Evolutionary conservation across 2,888 invertebrate genomes (phyloP).

Genomic region (Melikaiella ostensackeni): DNA sequence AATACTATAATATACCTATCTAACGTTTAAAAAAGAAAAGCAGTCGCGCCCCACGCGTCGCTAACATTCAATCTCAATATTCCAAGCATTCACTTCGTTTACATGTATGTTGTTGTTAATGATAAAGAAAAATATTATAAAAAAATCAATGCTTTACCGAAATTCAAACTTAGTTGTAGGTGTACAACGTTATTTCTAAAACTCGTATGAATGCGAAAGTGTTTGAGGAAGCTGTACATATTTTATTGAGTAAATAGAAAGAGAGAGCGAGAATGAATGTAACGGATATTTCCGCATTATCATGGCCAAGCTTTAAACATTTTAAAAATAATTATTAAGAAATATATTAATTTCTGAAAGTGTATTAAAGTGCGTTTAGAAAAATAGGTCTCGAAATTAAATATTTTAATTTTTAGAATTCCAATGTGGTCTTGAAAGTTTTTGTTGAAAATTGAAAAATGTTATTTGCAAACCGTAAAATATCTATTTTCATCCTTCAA

Average conservation of each 20-base stretch:
- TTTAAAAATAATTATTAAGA: neutral
- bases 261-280: slow-evolving; percentile 6
- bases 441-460: too few species aligned
- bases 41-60: slow-evolving; percentile 49
- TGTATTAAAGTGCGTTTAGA: too few species aligned
- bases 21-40: slow-evolving; percentile 59
- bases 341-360: neutral
- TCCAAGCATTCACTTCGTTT: slow-evolving; percentile 74
- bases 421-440: neutral
- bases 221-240: slow-evolving; percentile 20
- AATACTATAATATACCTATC: slow-evolving; percentile 69
- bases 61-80: slow-evolving; percentile 73
- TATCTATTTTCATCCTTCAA: too few species aligned
- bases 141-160: slow-evolving; percentile 74
- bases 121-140: slow-evolving; percentile 64
- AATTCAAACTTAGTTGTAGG: slow-evolving; percentile 71
- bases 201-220: slow-evolving; percentile 62
- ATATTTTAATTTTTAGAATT: neutral
- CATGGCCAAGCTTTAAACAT: neutral
- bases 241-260: slow-evolving; percentile 17
- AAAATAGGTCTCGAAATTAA: too few species aligned
- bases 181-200: slow-evolving; percentile 70
- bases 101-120: slow-evolving; percentile 74
- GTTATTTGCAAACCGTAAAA: too few species aligned
- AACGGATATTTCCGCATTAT: slow-evolving; percentile 11